Percentiles rank a stretch among this genome's conserved stretches.
Evolutionary conservation across 2,797 vertebrate genomes (phyloP).

Genomic region (Muscicapa comitata): DNA sequence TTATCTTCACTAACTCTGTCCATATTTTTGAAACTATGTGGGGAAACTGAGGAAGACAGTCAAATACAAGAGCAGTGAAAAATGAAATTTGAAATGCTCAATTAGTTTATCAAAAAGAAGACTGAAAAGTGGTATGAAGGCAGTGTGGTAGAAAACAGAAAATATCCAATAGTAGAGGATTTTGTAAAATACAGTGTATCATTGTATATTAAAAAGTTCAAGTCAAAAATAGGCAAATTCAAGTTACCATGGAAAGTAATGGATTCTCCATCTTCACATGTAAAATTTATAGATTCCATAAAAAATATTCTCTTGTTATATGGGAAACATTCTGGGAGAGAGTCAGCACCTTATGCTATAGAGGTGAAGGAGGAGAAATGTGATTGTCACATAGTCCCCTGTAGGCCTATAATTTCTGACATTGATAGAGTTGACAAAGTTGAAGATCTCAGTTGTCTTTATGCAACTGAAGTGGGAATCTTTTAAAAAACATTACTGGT

Average conservation of each 20-base stretch:
- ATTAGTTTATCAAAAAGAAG: not conserved
- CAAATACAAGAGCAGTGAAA: not conserved
- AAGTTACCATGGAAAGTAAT: not conserved
- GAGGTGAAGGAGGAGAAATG: not conserved
- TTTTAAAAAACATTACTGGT: not conserved
- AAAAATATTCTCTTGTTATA: not conserved
- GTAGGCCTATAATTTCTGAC: not conserved
- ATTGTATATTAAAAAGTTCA: not conserved
- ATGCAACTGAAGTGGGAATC: not conserved
- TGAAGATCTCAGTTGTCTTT: not conserved
- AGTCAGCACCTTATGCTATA: not conserved
- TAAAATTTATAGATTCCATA: not conserved
- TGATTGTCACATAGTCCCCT: fast-evolving
- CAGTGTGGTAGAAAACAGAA: not conserved
- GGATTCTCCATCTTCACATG: not conserved
- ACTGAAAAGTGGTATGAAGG: not conserved
- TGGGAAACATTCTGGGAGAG: not conserved
- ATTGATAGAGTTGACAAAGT: not conserved
- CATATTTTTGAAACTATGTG: not conserved
- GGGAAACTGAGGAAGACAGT: not conserved
- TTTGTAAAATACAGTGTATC: not conserved
- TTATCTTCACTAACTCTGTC: not conserved
- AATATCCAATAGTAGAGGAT: not conserved
- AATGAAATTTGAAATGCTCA: not conserved
- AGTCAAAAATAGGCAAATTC: not conserved